Base-by-base conservation (phyloP, 2,888 invertebrate genomes). In the Rhodophaea formosa region DNA sequence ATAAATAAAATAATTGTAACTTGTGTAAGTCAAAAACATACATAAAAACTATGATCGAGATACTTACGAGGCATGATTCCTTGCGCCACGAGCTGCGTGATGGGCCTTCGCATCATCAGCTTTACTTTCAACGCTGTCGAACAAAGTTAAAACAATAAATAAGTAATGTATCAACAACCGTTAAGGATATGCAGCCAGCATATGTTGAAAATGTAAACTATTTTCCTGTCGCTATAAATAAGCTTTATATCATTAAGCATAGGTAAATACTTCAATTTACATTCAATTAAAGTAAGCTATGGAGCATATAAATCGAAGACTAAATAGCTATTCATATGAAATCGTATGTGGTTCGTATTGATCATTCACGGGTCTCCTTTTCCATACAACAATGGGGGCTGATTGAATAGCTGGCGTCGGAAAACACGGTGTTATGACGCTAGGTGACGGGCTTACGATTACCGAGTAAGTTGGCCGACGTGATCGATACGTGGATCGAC, bases 61-160 rank as follows among this genome's bases (percentile, higher is more conserved):
- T 64, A 98, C 98, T 97, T 94, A 99, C 99, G 97, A 81, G 99
- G 98, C 95, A 99, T 97, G 82, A 99, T 99, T 88, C 99, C 99
- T 93, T 98, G 98, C 72, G 97, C 98, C 75, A 98, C 98, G 75
- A 99, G 94, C 92, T 98, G 98, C 89, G 96, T 97, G 84, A 98
- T 95, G 64, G 98, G 98, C 79, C 98, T 93, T 84, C 99, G 93
- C 89, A 97, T 94, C 96, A 98, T 96, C 90, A 99, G 92, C 93
- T 98, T 99, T 88, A 98, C 96, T 93, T 98, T 98, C 82, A 99
- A 94, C 79, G 98, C 99, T 99, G 95, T 69, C 95, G 93, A 84
- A 78, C 86, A 74, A 71, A 65, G 74, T 60, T 66, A 69, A 68
- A 44, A 57, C 61, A 61, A 58, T 39, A n/a, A n/a, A 6, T 39